Conservation (phyloP, 2,888 invertebrate genomes). For the Taenaris catops region DNA sequence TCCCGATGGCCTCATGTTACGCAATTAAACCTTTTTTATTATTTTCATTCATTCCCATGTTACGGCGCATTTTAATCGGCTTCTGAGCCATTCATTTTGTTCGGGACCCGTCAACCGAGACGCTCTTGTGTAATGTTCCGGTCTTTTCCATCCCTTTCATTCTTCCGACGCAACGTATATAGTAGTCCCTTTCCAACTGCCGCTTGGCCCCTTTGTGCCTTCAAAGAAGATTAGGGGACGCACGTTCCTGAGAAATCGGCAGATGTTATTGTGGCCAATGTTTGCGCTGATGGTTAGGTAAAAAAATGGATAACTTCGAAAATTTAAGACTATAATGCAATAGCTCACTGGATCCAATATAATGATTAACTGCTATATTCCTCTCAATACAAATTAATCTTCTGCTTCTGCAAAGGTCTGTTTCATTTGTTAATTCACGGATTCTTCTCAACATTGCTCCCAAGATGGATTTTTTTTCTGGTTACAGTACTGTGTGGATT, state of each 20-base stretch:
- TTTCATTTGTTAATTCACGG: too few relatives aligned
- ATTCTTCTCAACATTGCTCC: too few relatives aligned
- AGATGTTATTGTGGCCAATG: constrained; percentile 59
- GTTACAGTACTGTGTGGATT: too few relatives aligned
- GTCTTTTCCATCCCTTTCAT: constrained; percentile 40
- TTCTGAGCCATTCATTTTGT: constrained; percentile 69
- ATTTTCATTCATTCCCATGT: constrained; percentile 66
- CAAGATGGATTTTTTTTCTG: too few relatives aligned
- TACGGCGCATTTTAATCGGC: constrained; percentile 68
- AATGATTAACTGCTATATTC: too few relatives aligned
- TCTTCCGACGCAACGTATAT: constrained; percentile 13
- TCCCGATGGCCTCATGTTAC: constrained; percentile 54
- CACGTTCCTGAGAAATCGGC: constrained; percentile 75
- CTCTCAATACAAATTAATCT: too few relatives aligned
- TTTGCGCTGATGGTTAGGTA: constrained; percentile 44
- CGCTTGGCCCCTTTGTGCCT: constrained; percentile 61
- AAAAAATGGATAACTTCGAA: constrained; percentile 54
- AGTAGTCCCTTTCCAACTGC: constrained; percentile 39
- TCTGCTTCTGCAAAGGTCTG: too few relatives aligned
- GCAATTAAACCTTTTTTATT: constrained; percentile 57
- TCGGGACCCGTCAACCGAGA: constrained; percentile 70
- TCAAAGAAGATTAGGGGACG: constrained; percentile 63
- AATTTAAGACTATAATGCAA: too few relatives aligned
- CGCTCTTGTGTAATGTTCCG: constrained; percentile 72
- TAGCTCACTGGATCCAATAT: too few relatives aligned